Base-by-base conservation (phyloP, 2,797 vertebrate species). In the Anas bahamensis region DNA sequence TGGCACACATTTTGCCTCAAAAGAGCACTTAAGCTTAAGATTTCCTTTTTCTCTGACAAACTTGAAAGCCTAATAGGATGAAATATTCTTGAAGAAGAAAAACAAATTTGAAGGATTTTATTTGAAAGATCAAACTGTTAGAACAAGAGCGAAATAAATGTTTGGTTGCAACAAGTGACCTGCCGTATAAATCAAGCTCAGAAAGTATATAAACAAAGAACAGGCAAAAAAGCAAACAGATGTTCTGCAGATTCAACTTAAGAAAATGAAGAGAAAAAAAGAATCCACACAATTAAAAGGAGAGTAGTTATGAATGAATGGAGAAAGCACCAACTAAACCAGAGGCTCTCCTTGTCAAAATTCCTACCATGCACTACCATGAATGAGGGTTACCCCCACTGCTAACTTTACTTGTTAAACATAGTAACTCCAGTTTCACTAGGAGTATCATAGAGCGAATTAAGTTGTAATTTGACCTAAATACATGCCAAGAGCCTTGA, bases 41-140 rank as follows among this genome's bases (percentile, higher is more conserved):
- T 53, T 94, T 48, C 14, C n/a, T 41, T 88, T 69, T 78, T 65
- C 70, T 74, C 37, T 39, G 77, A 22, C 19, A 17, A 55, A 72
- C 57, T 64, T 46, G 42, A 82, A 92, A 88, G 46, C 46, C 59
- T 70, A 56, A 71, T 10, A 60, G n/a, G 81, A 81, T 39, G 55
- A 88, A 44, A 69, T 85, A 84, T 94, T 88, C 74, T 60, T 70
- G 77, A 94, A 79, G 46, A 90, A 56, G 9, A 83, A 69, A 88
- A 79, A 18, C 46, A 70, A 90, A 87, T 33, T 10, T 56, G 55
- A 56, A 55, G 29, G 9, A 89, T 35, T 94, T 73, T 88, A 50
- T 88, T 52, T 77, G 83, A 91, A 93, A 89, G 60, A 91, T 91
- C 71, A 78, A 65, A 69, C 73, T 56, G 21, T 17, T 78, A 84